phyloP scores from a whole-genome alignment of 2,797 vertebrate genomes.

The Synaphobranchus kaupii region DNA sequence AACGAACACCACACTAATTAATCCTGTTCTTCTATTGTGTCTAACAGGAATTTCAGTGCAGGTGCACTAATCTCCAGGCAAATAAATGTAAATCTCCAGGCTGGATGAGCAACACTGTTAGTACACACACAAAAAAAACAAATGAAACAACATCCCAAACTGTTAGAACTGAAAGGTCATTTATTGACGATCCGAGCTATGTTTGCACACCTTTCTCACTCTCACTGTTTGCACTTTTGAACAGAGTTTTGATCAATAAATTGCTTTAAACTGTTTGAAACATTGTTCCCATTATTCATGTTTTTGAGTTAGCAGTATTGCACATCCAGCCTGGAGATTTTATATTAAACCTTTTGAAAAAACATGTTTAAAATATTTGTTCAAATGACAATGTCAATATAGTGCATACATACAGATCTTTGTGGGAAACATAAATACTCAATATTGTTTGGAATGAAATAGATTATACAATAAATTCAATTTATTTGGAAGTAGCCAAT shows the following conservation, averaged over 20 bases:
- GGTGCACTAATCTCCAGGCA: slow-evolving; percentile 1
- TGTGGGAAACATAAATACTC: slow-evolving; percentile 50
- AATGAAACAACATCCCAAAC: background rate
- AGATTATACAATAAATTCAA: slow-evolving; percentile 58
- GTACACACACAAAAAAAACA: background rate
- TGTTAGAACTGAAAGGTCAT: background rate
- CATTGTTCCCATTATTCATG: background rate
- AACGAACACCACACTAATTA: slow-evolving; percentile 35
- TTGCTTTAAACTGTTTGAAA: background rate
- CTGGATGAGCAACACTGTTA: background rate
- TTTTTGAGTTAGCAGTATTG: background rate
- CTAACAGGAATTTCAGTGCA: background rate
- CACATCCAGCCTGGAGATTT: background rate
- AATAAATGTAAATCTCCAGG: slow-evolving; percentile 7
- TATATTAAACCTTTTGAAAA: slow-evolving; percentile 37
- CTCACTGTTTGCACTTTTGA: background rate
- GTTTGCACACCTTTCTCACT: background rate
- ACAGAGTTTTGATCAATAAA: background rate
- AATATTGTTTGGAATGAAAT: slow-evolving; percentile 39
- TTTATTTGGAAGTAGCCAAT: slow-evolving; percentile 55
- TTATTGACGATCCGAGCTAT: background rate
- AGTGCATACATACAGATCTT: slow-evolving; percentile 72
- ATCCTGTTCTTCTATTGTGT: slow-evolving; percentile 11
- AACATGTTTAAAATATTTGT: slow-evolving; percentile 44
- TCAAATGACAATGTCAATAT: slow-evolving; percentile 68